Evolutionary conservation across 2,113 vertebrate genomes (phyloP), one percentile per base, ranked within the genome.

Genomic region (Synchiropus splendidus): DNA sequence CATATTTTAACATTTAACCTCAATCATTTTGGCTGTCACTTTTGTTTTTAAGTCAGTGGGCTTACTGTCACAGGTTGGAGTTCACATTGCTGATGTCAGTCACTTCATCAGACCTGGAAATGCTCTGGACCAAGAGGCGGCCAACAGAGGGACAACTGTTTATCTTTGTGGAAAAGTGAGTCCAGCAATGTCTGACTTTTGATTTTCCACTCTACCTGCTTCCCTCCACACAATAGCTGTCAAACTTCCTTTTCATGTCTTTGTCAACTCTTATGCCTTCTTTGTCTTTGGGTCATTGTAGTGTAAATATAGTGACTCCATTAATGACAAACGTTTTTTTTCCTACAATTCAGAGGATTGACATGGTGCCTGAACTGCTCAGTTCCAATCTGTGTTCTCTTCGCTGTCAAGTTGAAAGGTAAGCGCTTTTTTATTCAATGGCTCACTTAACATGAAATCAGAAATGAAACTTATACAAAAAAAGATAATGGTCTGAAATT

Each of bases 311-410:
- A 2, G 10, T 35, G 14, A 5, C 12, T 12, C 14, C 6, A 12
- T 38, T 2, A 11, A 2, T 38, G 6, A 37, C 9, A 18, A 11
- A 21, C n/a, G 21, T 15, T n/a, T 40, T 33, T 58, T 12, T 64
- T 16, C 57, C 38, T 39, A 34, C 9, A n/a, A n/a, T n/a, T n/a
- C 79, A 99, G 95, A 94, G 95, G 50, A 98, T 99, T 63, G 94
- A 99, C 75, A 98, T 99, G 94, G 92, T 99, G 73, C 95, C 95
- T 42, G 93, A 98, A 43, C 73, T 99, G 54, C 90, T 99, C 47
- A 99, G 95, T 70, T 98, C 94, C 39, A 94, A 99, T 48, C 84
- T 99, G 16, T 99, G 95, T 54, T 98, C 95, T 32, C 70, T 99
- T 41, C 88, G 92, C 51, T 94, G 83, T 36, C 81, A 92, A 2